phyloP scores from a whole-genome alignment of 2,797 vertebrate genomes.

The Phaenicophaeus curvirostris region DNA sequence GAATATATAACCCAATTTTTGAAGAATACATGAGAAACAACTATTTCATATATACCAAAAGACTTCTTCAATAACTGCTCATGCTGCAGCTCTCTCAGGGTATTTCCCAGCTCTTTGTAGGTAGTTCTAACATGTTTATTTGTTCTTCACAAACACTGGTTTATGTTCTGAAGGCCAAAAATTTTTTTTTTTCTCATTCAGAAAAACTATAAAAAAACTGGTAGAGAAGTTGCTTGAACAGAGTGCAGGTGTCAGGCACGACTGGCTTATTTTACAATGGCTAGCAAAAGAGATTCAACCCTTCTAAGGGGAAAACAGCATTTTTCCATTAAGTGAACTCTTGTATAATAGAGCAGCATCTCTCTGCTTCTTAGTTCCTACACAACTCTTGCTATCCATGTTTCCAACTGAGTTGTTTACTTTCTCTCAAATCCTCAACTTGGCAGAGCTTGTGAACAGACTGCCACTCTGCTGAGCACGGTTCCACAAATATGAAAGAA shows the following conservation, averaged over 20 bases:
- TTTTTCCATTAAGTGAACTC: slow-evolving; percentile 58
- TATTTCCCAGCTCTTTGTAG: background rate
- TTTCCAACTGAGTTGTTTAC: slow-evolving; percentile 59
- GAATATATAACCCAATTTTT: background rate
- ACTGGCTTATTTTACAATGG: background rate
- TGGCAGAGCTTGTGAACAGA: slow-evolving; percentile 53
- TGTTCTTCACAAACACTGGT: background rate
- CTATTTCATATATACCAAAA: background rate
- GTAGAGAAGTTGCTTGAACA: background rate
- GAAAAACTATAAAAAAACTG: background rate
- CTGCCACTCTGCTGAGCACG: slow-evolving; percentile 36
- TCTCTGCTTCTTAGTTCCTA: slow-evolving; percentile 20
- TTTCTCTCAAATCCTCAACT: slow-evolving; percentile 46
- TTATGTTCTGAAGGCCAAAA: background rate
- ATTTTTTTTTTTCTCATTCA: background rate
- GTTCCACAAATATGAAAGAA: slow-evolving; percentile 45
- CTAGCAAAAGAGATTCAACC: background rate
- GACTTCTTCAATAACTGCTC: background rate
- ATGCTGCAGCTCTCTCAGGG: background rate
- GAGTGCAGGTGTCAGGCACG: background rate
- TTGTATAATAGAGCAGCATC: slow-evolving; percentile 44
- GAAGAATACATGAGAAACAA: background rate
- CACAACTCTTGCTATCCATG: background rate
- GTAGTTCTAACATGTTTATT: background rate
- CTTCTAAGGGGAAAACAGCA: background rate